Evolutionary conservation across 2,888 invertebrate genomes (phyloP).

Genomic region (Melipona bicolor): DNA sequence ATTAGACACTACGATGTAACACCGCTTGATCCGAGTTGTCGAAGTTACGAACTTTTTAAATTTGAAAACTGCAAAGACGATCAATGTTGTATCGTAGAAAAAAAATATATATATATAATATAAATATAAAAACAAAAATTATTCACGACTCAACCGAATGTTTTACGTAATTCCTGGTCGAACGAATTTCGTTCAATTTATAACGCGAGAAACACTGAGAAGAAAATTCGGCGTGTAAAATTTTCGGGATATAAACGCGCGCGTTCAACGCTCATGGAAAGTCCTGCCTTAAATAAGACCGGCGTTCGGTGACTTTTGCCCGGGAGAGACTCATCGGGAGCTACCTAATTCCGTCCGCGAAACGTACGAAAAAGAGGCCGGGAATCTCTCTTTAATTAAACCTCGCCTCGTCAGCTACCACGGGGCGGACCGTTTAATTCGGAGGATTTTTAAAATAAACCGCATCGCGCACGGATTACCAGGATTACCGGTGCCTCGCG

Average conservation of each 20-base stretch:
- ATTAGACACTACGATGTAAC: neutral
- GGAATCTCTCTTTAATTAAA: slow-evolving; percentile 49
- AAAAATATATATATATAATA: no score
- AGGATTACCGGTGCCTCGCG: slow-evolving; percentile 7
- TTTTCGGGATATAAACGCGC: neutral
- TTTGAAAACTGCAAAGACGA: no score
- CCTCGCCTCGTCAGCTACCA: neutral
- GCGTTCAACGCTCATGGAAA: neutral
- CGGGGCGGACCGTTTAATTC: slow-evolving; percentile 34
- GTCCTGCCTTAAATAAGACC: neutral
- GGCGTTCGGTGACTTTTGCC: neutral
- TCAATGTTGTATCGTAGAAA: no score
- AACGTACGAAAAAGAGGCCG: neutral
- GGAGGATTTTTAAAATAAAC: slow-evolving; percentile 35
- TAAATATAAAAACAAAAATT: no score
- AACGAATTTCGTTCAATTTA: no score
- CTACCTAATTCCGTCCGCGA: slow-evolving; percentile 8
- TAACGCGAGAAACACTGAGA: no score
- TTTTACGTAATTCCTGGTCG: no score
- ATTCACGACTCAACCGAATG: no score
- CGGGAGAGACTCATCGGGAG: slow-evolving; percentile 8
- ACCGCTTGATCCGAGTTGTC: no score
- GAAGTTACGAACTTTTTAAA: no score
- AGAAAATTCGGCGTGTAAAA: no score
- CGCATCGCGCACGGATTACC: neutral